Conservation (phyloP, 2,888 invertebrate genomes). For the Coecobrya sp. region DNA sequence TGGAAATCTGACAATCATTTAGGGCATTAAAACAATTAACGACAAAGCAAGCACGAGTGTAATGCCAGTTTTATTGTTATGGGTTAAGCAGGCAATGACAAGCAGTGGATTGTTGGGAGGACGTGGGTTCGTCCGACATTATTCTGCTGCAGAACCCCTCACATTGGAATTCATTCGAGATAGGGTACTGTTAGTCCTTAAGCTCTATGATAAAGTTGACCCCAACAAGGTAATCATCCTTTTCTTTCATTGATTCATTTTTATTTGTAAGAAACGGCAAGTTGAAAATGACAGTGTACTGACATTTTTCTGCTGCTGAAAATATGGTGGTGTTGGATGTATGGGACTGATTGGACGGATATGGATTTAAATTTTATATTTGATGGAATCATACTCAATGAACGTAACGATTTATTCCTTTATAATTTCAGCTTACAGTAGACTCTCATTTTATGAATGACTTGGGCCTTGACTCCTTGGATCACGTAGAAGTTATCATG, state of each 20-base stretch:
- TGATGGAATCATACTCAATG: not conserved
- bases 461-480: conserved; percentile 98
- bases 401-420: not conserved
- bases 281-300: not conserved
- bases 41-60: not conserved
- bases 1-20: not conserved
- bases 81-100: conserved; percentile 67
- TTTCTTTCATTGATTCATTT: not conserved
- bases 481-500: conserved; percentile 99
- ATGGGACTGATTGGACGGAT: conserved; percentile 41
- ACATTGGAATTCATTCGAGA: conserved; percentile 94
- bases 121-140: conserved; percentile 80
- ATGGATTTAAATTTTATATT: conserved; percentile 5
- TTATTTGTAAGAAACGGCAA: not conserved
- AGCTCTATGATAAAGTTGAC: conserved; percentile 99
- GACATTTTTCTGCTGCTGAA: not conserved
- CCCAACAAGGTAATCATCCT: conserved; percentile 92
- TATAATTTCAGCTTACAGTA: conserved; percentile 92
- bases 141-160: conserved; percentile 88
- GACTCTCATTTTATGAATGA: conserved; percentile 99
- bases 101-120: conserved; percentile 75
- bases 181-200: conserved; percentile 97
- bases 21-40: not conserved
- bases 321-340: not conserved
- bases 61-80: conserved; percentile 63